These are phyloP conservation scores for Epiperipatus broadwayi DNA, from an alignment of 2,888 invertebrate genomes.

Conservation along the genomic window DNA sequence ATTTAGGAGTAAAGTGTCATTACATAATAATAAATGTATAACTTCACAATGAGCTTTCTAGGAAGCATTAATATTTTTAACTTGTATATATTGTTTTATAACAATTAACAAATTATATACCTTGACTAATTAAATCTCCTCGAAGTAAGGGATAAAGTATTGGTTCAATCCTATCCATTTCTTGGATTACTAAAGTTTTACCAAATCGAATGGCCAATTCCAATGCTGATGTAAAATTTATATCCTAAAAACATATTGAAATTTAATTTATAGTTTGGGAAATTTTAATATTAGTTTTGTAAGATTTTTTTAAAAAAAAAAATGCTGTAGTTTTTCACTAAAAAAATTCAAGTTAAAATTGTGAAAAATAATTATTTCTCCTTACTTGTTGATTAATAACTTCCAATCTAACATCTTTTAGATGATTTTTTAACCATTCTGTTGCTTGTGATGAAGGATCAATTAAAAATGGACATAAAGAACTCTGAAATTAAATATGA, in stretches of 20 bases:
- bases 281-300: background rate
- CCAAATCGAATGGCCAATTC: slow-evolving; percentile 69
- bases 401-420: slow-evolving; percentile 48
- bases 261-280: too few relatives aligned
- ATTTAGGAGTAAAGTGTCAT: too few relatives aligned
- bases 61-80: too few relatives aligned
- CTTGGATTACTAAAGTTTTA: slow-evolving; percentile 65
- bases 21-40: too few relatives aligned
- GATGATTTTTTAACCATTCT: slow-evolving; percentile 54
- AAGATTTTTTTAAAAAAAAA: slow-evolving; percentile 1
- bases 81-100: too few relatives aligned
- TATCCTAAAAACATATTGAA: slow-evolving; percentile 28
- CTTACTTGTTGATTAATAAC: slow-evolving; percentile 48
- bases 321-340: background rate
- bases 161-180: slow-evolving; percentile 43
- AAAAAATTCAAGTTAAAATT: background rate
- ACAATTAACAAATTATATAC: slow-evolving; percentile 26
- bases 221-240: slow-evolving; percentile 49
- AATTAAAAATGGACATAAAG: slow-evolving; percentile 53
- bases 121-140: slow-evolving; percentile 40
- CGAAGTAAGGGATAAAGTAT: slow-evolving; percentile 42
- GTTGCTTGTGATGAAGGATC: slow-evolving; percentile 72
- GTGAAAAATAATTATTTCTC: background rate
- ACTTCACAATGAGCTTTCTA: too few relatives aligned
- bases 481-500: slow-evolving; percentile 26